Conservation (phyloP, 23 tunicate species). For the Halocynthia roretzi region DNA sequence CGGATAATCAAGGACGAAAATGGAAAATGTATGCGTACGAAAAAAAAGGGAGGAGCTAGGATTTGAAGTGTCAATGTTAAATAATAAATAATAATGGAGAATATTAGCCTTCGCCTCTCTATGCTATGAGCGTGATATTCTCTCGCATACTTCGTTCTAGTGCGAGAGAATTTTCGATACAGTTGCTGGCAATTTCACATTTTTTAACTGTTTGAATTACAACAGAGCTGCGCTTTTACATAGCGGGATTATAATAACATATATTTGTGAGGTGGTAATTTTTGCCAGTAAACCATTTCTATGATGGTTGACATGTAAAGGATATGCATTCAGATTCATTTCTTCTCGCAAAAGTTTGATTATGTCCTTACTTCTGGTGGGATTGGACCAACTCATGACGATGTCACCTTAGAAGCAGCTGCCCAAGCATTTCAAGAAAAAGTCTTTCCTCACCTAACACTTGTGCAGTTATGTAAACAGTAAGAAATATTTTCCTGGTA, state of each 20-base stretch:
- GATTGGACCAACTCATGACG: constrained; percentile 98
- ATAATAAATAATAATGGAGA: no score
- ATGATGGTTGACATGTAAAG: no score
- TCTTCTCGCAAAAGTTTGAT: constrained; percentile 60
- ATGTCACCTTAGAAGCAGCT: constrained; percentile 73
- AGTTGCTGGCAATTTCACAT: not conserved
- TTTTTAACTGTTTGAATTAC: not conserved
- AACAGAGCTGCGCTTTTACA: not conserved
- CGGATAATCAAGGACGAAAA: no score
- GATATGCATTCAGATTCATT: constrained; percentile 17
- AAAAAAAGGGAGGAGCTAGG: no score
- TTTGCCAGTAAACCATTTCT: not conserved
- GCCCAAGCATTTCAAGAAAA: constrained; percentile 69
- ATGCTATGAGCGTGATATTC: no score
- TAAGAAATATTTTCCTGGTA: constrained; percentile 2
- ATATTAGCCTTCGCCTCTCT: no score
- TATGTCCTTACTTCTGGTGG: constrained; percentile 95
- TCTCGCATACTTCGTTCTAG: no score
- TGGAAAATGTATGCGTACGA: no score
- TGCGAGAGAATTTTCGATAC: not conserved
- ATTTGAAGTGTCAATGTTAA: no score
- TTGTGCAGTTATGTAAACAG: constrained; percentile 62
- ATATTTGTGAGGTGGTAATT: not conserved
- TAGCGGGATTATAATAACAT: no score
- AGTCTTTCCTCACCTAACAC: constrained; percentile 44